Conservation (phyloP, 2,113 vertebrate genomes). For the Ammodytes dubius region DNA sequence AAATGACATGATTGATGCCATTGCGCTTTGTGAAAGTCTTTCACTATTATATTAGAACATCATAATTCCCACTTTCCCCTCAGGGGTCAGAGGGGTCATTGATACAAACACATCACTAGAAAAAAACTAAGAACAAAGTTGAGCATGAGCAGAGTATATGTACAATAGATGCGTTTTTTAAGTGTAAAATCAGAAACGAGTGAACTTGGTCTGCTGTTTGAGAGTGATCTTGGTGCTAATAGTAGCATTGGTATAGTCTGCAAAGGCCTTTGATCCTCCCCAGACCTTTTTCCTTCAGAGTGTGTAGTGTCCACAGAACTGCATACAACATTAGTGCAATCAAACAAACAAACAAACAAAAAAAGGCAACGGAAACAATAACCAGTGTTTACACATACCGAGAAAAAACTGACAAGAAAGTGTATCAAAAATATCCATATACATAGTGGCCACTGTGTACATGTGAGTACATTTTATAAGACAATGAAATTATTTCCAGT, state of each 20-base stretch:
- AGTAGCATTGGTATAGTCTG: conserved; percentile 6
- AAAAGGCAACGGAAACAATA: conserved; percentile 48
- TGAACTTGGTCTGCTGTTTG: conserved; percentile 38
- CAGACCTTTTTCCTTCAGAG: conserved; percentile 26
- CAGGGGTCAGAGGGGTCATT: conserved; percentile 23
- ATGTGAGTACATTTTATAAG: conserved; percentile 52
- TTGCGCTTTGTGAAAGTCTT: conserved; percentile 63
- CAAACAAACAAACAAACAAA: conserved; percentile 45
- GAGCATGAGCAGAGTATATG: conserved; percentile 84
- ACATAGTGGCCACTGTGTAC: conserved; percentile 48
- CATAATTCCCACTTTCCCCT: conserved; percentile 50
- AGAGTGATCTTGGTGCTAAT: not conserved
- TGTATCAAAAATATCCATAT: conserved; percentile 78
- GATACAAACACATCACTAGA: conserved; percentile 82
- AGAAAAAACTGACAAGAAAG: conserved; percentile 29
- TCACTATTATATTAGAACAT: conserved; percentile 59
- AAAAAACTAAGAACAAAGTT: conserved; percentile 81
- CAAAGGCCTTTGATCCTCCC: conserved; percentile 19
- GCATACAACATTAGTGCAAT: conserved; percentile 62
- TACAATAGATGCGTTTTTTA: conserved; percentile 86
- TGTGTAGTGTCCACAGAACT: conserved; percentile 17
- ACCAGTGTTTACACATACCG: conserved; percentile 53
- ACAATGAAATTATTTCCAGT: conserved; percentile 42
- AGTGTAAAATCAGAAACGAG: conserved; percentile 32
- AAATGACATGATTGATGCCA: conserved; percentile 66